Base-by-base conservation (phyloP, 2,888 invertebrate genomes). In the Aphidoletes aphidimyza region DNA sequence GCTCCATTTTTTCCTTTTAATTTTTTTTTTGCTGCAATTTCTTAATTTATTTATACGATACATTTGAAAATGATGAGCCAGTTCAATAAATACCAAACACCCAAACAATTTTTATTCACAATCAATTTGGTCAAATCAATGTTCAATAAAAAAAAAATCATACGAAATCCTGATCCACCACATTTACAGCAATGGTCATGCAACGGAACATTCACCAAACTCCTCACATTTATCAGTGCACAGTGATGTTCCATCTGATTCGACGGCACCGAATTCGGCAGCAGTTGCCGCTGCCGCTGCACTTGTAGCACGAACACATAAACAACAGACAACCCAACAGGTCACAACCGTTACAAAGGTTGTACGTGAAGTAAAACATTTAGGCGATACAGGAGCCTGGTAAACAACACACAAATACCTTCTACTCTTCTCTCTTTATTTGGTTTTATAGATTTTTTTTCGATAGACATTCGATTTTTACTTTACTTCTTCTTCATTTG, bases 311-410 rank as follows among this genome's bases (percentile, higher is more conserved):
- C 91, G 93, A 86, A 92, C 92, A 85, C 93, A 93, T 88, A 93
- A 93, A 88, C 93, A 93, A 88, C 93, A 93, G 88, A 93, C 93
- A 85, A 93, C 93, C 83, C 93, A 94, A 89, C 90, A 94, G 92
- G 93, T 94, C 88, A 94, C 94, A 85, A 93, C 93, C 45, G 93
- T 94, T 86, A 94, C 93, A 85, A 94, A 94, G 90, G 93, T 94
- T 83, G 93, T 93, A 81, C 91, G 93, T 86, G 93, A 93, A 89
- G 92, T 93, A 84, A 91, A 91, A 86, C 92, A 92, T 87, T 90
- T 92, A 88, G 92, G 92, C 85, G 90, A 91, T 85, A 91, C 91
- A 90, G 83, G 84, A 34, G 49, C 84, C 36, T 54, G 81, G 81
- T 81, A 81, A 81, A 37, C 9, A 81, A 30, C 26, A 54, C n/a